phyloP scores from a whole-genome alignment of 2,797 vertebrate species.

The Manis pentadactyla region DNA sequence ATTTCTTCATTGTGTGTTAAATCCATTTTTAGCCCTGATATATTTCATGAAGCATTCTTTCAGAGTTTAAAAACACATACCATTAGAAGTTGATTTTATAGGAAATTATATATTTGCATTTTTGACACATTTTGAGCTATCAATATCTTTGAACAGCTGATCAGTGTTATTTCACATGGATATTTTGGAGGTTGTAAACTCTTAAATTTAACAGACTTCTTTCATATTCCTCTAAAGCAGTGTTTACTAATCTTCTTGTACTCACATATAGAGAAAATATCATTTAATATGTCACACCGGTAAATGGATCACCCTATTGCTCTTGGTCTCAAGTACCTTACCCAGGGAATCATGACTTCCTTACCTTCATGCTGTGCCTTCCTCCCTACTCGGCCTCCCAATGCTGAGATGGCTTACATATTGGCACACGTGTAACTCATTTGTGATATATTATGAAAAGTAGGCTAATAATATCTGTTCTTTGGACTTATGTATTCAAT shows the following conservation, averaged over 20 bases:
- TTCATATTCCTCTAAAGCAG: not conserved
- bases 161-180: not conserved
- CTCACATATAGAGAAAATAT: not conserved
- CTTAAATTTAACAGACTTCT: not conserved
- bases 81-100: not conserved
- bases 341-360: not conserved
- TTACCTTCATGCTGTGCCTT: not conserved
- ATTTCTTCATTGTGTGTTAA: conserved; percentile 46
- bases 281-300: not conserved
- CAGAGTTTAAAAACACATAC: not conserved
- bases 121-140: conserved; percentile 29
- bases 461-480: not conserved
- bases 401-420: not conserved
- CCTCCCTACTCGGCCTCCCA: not conserved
- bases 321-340: not conserved
- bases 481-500: not conserved
- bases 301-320: not conserved
- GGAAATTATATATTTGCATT: conserved; percentile 28
- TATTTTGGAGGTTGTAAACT: conserved; percentile 7
- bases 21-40: conserved; percentile 13
- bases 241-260: conserved; percentile 23
- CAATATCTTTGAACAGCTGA: not conserved
- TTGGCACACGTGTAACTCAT: not conserved
- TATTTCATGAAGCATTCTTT: conserved; percentile 33
- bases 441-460: not conserved